Conservation (phyloP, 2,797 vertebrate species). For the Sebastes taczanowskii region DNA sequence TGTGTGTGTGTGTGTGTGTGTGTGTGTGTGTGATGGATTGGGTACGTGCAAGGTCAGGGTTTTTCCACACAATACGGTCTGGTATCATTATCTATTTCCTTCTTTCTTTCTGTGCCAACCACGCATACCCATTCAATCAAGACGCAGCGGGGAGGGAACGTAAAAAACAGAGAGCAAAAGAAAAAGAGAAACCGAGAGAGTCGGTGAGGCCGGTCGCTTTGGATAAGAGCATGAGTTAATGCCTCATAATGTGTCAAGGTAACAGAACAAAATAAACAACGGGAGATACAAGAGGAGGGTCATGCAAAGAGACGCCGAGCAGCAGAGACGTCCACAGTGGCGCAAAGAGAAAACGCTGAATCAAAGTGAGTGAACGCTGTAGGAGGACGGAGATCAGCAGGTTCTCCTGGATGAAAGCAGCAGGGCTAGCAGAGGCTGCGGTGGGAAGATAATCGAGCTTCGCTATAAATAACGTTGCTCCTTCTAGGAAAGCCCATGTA, state of each 20-base stretch:
- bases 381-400: constrained; percentile 2
- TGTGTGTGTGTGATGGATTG: constrained; percentile 36
- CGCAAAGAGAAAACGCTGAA: not conserved
- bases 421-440: constrained; percentile 1
- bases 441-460: constrained; percentile 28
- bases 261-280: constrained; percentile 20
- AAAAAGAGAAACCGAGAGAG: constrained; percentile 1
- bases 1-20: not conserved
- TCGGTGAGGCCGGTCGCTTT: not conserved
- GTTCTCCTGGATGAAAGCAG: constrained; percentile 29
- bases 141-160: constrained; percentile 23
- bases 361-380: not conserved
- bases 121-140: constrained; percentile 72
- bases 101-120: constrained; percentile 64
- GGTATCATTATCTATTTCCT: constrained; percentile 69
- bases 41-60: constrained; percentile 67
- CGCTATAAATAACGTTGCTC: constrained; percentile 40
- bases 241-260: constrained; percentile 19
- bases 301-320: not conserved
- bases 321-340: not conserved
- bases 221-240: not conserved
- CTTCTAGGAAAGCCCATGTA: constrained; percentile 10
- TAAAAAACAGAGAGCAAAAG: constrained; percentile 18
- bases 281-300: not conserved
- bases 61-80: constrained; percentile 70